Conservation (phyloP, 2,797 vertebrate species). For the Poecilia wingei region DNA sequence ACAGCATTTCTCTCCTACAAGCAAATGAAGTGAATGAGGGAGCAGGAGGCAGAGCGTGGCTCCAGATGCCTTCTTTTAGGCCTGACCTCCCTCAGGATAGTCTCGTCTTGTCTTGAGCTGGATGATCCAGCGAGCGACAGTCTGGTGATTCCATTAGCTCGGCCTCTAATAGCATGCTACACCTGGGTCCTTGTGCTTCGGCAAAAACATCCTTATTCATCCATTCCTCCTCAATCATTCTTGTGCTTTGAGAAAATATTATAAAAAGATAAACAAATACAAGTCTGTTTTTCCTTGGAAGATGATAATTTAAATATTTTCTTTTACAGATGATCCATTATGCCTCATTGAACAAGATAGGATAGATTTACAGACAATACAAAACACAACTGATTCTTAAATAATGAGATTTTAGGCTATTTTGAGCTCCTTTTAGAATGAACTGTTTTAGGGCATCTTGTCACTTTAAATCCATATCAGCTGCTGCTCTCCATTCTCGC, state of each 20-base stretch:
- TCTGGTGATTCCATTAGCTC: slow-evolving; percentile 70
- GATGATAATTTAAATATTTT: background rate
- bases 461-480: too few relatives aligned
- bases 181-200: slow-evolving; percentile 75
- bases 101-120: slow-evolving; percentile 56
- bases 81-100: slow-evolving; percentile 63
- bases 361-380: too few relatives aligned
- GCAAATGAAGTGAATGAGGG: slow-evolving; percentile 48
- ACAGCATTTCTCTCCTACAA: slow-evolving; percentile 16
- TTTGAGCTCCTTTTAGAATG: too few relatives aligned
- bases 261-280: background rate
- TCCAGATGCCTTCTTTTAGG: slow-evolving; percentile 65
- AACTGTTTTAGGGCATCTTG: too few relatives aligned
- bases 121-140: slow-evolving; percentile 49
- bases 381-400: too few relatives aligned
- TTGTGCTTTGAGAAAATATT: slow-evolving; percentile 20
- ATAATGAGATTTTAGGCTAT: too few relatives aligned
- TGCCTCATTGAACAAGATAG: too few relatives aligned
- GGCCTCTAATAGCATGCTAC: slow-evolving; percentile 69
- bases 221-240: background rate
- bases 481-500: too few relatives aligned
- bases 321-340: too few relatives aligned
- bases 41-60: slow-evolving; percentile 34
- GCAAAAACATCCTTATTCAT: slow-evolving; percentile 26
- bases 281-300: background rate